Evolutionary conservation across 2,113 vertebrate genomes (phyloP).

Genomic region (Sapayoa aenigma): DNA sequence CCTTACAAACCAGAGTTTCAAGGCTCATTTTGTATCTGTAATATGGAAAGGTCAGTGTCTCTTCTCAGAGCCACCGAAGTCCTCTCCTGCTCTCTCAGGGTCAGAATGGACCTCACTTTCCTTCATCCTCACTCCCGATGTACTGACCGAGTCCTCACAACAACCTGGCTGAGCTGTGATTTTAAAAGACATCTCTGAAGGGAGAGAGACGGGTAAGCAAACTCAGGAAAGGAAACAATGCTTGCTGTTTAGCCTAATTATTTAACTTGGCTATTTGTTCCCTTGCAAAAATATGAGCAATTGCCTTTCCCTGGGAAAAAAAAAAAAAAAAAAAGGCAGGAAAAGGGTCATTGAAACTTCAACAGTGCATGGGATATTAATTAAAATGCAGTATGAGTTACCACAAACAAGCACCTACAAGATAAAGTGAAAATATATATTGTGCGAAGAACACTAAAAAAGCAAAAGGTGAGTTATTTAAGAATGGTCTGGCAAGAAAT

Average conservation of each 20-base stretch:
- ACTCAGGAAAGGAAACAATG: conserved; percentile 4
- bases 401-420: neutral
- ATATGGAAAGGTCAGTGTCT: conserved; percentile 67
- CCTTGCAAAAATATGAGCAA: neutral
- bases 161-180: conserved; percentile 27
- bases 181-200: conserved; percentile 39
- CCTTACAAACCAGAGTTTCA: conserved; percentile 79
- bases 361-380: conserved; percentile 31
- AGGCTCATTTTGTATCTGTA: conserved; percentile 75
- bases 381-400: conserved; percentile 13
- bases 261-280: conserved; percentile 6
- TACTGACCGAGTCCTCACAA: conserved; percentile 37
- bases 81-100: neutral
- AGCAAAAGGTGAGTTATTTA: conserved; percentile 50
- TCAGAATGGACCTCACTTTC: conserved; percentile 15
- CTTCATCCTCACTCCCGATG: neutral
- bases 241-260: neutral
- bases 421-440: neutral
- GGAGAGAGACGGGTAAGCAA: neutral
- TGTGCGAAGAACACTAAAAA: neutral
- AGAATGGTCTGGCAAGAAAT: conserved; percentile 68
- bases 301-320: neutral
- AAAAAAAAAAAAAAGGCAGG: neutral
- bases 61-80: conserved; percentile 54
- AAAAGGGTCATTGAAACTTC: conserved; percentile 38